These are phyloP conservation scores for Echinometra lucunter DNA, from an alignment of 53 echinoderm and acorn worm species.

Conservation along the genomic window DNA sequence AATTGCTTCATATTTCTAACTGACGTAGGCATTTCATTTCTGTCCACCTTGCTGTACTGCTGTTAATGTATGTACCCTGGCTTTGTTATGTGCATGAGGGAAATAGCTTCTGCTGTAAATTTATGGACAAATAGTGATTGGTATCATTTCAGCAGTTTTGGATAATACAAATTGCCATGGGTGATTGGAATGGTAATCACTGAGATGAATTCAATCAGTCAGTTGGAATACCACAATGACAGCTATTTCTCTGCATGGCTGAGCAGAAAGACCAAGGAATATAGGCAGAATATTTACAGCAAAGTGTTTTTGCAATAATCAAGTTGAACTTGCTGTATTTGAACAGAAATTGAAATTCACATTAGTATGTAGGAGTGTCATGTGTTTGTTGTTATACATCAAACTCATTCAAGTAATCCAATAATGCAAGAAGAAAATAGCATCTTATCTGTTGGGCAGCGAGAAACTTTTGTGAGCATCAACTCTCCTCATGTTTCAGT, in stretches of 20 bases:
- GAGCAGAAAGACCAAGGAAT: not conserved
- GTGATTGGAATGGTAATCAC: conserved; percentile 18
- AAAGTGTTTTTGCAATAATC: not conserved
- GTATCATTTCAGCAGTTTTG: conserved; percentile 9
- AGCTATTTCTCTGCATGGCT: conserved; percentile 12
- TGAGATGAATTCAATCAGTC: conserved; percentile 27
- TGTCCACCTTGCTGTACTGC: not conserved
- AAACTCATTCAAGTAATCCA: not conserved
- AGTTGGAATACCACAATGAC: conserved; percentile 36
- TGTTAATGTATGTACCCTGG: not conserved
- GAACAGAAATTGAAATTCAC: conserved; percentile 5
- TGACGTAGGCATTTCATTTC: not conserved
- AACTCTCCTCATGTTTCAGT: not conserved
- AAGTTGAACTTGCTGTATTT: not conserved
- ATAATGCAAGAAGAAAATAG: not conserved
- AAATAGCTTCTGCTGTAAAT: not conserved
- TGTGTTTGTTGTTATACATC: not conserved
- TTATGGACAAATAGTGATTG: conserved; percentile 47
- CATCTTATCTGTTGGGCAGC: not conserved
- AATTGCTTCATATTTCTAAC: not conserved
- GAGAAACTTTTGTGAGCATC: not conserved
- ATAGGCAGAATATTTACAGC: not conserved
- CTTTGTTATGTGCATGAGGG: conserved; percentile 23
- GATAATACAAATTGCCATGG: conserved; percentile 44
- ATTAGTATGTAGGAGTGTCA: conserved; percentile 9